These are phyloP conservation scores for Gila robusta DNA, from an alignment of 2,797 vertebrate genomes.

Conservation along the genomic window DNA sequence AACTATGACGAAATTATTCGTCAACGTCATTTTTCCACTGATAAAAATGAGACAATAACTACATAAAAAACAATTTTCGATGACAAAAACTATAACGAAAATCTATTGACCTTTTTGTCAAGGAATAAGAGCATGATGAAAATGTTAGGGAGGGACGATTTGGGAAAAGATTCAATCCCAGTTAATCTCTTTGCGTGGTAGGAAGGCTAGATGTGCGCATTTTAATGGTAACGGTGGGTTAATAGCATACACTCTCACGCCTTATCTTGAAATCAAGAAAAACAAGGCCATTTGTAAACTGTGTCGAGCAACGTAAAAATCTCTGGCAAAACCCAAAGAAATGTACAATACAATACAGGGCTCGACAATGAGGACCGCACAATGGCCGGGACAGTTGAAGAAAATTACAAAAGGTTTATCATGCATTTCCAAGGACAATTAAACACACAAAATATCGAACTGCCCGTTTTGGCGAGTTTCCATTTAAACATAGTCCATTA, in stretches of 20 bases:
- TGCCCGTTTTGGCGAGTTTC: neutral
- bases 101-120: neutral
- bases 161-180: neutral
- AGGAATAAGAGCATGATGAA: neutral
- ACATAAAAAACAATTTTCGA: neutral
- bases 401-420: neutral
- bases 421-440: neutral
- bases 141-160: neutral
- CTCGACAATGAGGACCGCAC: neutral
- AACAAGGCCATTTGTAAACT: too few relatives aligned
- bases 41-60: neutral
- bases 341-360: neutral
- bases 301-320: neutral
- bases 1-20: too few relatives aligned
- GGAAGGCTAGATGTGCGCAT: too few relatives aligned
- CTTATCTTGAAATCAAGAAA: too few relatives aligned
- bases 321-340: neutral
- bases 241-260: too few relatives aligned
- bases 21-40: neutral
- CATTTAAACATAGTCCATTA: neutral
- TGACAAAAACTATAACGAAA: neutral
- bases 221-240: too few relatives aligned
- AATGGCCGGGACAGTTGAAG: neutral
- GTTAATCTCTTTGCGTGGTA: neutral
- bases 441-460: too few relatives aligned